phyloP scores from a whole-genome alignment of 1,140 invertebrate species.

The Drosophila mojavensis region DNA sequence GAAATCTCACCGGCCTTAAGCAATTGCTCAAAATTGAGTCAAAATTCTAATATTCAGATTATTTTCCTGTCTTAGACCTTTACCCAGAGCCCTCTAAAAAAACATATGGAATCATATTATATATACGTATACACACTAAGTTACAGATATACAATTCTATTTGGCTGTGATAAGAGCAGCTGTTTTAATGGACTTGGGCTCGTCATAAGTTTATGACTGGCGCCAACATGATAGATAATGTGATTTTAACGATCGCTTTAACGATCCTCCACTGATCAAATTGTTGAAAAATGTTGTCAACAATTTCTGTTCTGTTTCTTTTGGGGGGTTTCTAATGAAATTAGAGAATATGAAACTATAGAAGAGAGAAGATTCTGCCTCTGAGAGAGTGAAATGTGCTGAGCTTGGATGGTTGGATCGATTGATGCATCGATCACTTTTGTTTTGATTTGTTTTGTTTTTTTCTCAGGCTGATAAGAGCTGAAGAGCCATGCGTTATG shows the following conservation, averaged over 20 bases:
- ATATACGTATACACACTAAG: not conserved
- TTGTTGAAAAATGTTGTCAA: constrained; percentile 16
- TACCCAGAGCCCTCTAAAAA: not conserved
- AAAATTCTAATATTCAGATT: no score
- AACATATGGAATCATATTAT: not conserved
- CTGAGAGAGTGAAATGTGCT: not conserved
- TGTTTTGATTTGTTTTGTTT: constrained; percentile 20
- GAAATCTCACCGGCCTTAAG: no score
- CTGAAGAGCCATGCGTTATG: not conserved
- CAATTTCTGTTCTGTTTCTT: not conserved
- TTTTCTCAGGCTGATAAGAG: constrained; percentile 63
- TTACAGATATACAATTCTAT: not conserved
- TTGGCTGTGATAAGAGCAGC: constrained; percentile 44
- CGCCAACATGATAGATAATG: constrained; percentile 69
- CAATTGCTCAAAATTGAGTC: no score
- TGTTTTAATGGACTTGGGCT: constrained; percentile 44
- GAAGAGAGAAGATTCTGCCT: not conserved
- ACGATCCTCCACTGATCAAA: constrained; percentile 55
- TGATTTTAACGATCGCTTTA: constrained; percentile 62
- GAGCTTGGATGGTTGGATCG: constrained; percentile 1
- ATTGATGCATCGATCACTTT: constrained; percentile 24
- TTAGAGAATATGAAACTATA: not conserved
- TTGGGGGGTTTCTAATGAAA: constrained; percentile 2
- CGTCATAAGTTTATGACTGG: constrained; percentile 68
- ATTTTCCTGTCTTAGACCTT: not conserved